Conservation (phyloP, 2,797 vertebrate species). For the Melanitta fusca region DNA sequence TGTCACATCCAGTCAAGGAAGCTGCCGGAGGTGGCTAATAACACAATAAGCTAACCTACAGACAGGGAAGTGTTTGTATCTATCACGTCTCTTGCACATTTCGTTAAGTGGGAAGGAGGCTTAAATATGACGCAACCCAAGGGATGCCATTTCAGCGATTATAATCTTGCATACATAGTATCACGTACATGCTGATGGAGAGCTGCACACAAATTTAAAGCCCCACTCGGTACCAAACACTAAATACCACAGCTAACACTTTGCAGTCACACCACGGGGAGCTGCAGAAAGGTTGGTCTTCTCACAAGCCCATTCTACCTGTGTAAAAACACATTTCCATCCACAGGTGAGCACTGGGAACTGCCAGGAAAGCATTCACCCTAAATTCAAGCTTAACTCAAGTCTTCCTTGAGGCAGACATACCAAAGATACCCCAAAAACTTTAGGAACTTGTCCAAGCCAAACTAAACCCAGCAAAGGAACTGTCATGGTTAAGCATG, state of each 20-base stretch:
- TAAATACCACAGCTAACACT: not conserved
- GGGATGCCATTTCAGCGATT: not conserved
- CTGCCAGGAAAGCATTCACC: not conserved
- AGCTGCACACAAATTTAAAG: not conserved
- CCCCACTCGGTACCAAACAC: not conserved
- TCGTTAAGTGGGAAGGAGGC: not conserved
- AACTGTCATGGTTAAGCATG: not conserved
- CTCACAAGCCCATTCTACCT: not conserved
- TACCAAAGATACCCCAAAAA: not conserved
- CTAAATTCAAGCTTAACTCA: not conserved
- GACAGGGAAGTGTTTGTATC: not conserved
- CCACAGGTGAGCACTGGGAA: not conserved
- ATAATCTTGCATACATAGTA: accelerated
- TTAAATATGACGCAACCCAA: not conserved
- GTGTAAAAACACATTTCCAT: not conserved
- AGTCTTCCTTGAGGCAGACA: not conserved
- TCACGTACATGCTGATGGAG: accelerated
- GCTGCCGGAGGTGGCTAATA: not conserved
- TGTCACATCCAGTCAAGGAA: not conserved
- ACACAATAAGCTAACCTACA: not conserved
- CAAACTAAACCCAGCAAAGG: not conserved
- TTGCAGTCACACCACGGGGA: not conserved
- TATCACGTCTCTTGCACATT: not conserved
- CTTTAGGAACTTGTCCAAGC: not conserved
- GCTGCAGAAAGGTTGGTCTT: not conserved